phyloP scores from a whole-genome alignment of 2,888 invertebrate species.

The Cylindroiulus punctatus region DNA sequence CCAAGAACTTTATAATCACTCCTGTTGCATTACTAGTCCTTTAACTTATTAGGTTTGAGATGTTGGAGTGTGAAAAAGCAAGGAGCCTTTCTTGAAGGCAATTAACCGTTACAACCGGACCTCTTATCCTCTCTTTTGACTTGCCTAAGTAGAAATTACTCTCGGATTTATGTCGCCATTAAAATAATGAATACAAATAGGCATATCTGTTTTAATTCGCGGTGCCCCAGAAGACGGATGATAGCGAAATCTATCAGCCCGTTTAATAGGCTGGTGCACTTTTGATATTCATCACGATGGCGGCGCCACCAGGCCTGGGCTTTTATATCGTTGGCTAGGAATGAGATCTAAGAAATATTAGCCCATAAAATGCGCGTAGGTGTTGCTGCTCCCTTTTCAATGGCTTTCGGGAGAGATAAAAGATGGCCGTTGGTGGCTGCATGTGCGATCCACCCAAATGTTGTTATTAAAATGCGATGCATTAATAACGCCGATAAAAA shows the following conservation, averaged over 20 bases:
- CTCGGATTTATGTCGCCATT: constrained; percentile 43
- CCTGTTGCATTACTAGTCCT: too few relatives aligned
- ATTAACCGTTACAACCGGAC: constrained; percentile 25
- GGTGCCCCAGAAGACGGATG: not conserved
- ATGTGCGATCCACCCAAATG: constrained; percentile 12
- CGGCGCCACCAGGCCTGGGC: not conserved
- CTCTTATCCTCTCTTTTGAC: constrained; percentile 21
- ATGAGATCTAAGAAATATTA: not conserved
- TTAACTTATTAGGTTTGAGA: too few relatives aligned
- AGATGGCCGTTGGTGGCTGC: not conserved
- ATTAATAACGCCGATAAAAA: constrained; percentile 45
- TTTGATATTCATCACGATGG: constrained; percentile 35
- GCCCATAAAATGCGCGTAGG: constrained; percentile 4
- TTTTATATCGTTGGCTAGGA: not conserved
- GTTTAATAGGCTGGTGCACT: not conserved
- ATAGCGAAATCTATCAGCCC: constrained; percentile 14
- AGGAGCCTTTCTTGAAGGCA: not conserved
- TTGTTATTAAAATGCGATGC: constrained; percentile 47
- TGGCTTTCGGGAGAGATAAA: constrained; percentile 9
- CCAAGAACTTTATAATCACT: too few relatives aligned
- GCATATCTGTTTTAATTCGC: not conserved
- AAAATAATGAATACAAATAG: constrained; percentile 44
- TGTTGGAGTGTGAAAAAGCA: too few relatives aligned
- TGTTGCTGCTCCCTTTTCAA: constrained; percentile 5
- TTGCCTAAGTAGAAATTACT: constrained; percentile 38